Evolutionary conservation across 2,113 vertebrate species (phyloP).

Genomic region (Epinephelus moara): DNA sequence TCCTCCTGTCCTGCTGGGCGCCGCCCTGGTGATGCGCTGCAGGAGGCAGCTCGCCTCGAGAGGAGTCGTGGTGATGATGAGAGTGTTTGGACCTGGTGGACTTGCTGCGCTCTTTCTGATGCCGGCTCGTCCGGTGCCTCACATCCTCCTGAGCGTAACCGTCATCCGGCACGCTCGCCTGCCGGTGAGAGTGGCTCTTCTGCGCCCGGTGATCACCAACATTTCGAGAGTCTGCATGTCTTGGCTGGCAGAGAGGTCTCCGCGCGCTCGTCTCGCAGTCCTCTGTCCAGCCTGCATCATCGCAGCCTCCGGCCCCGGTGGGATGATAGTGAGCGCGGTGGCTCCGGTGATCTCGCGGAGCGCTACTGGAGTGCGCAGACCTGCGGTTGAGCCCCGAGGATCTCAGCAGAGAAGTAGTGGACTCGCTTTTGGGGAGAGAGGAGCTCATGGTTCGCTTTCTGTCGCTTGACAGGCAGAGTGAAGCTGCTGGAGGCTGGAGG

Average conservation of each 20-base stretch:
- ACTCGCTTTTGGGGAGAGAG: constrained; percentile 91
- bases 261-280: constrained; percentile 89
- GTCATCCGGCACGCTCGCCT: constrained; percentile 57
- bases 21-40: constrained; percentile 57
- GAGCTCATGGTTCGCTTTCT: constrained; percentile 87
- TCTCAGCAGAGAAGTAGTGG: constrained; percentile 89
- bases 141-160: constrained; percentile 58
- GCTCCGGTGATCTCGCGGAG: constrained; percentile 60
- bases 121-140: constrained; percentile 52
- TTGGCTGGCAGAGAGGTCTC: constrained; percentile 93
- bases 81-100: constrained; percentile 71
- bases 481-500: constrained; percentile 45
- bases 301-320: constrained; percentile 69
- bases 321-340: constrained; percentile 61
- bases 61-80: constrained; percentile 59
- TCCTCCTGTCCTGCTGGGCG: constrained; percentile 60
- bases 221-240: constrained; percentile 64
- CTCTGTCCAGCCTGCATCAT: constrained; percentile 72
- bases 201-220: constrained; percentile 49
- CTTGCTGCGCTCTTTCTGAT: constrained; percentile 68
- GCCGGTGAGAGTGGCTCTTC: constrained; percentile 66
- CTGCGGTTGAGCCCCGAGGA: constrained; percentile 75
- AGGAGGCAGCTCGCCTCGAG: constrained; percentile 55
- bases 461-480: constrained; percentile 16
- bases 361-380: constrained; percentile 68